Evolutionary conservation across 35 echinoderm and acorn worm species (phyloP).

Genomic region (Apostichopus californicus): DNA sequence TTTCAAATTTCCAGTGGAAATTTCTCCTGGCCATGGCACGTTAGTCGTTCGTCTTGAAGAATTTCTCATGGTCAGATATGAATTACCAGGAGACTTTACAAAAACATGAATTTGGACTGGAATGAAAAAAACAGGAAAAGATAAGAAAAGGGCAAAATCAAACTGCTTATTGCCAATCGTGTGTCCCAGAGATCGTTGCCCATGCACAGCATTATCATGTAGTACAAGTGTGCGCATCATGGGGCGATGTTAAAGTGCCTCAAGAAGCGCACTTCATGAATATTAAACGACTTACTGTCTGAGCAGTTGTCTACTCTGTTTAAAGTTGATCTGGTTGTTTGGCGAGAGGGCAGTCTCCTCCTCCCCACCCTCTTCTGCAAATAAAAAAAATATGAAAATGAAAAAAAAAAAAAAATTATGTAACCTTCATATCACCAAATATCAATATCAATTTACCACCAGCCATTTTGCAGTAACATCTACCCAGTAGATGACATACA

Average conservation of each 20-base stretch:
- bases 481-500: no score
- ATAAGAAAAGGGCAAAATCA: no score
- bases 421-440: neutral
- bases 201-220: neutral
- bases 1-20: no score
- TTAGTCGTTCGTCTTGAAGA: no score
- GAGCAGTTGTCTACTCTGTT: slow-evolving; percentile 96
- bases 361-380: slow-evolving; percentile 81
- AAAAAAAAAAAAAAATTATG: neutral
- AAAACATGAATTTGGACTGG: no score
- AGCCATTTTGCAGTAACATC: neutral
- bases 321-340: slow-evolving; percentile 97
- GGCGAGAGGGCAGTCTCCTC: slow-evolving; percentile 88
- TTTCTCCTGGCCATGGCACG: no score
- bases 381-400: neutral
- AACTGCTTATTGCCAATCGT: neutral
- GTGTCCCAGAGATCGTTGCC: neutral
- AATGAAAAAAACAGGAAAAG: no score
- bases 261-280: neutral
- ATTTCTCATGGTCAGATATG: no score
- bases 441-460: neutral
- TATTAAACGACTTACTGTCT: slow-evolving; percentile 89
- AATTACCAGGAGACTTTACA: no score
- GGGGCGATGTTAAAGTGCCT: neutral
- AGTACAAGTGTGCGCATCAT: neutral